Evolutionary conservation across 2,888 invertebrate genomes (phyloP), one percentile per base, ranked within the genome.

Genomic region (Sipha maydis): DNA sequence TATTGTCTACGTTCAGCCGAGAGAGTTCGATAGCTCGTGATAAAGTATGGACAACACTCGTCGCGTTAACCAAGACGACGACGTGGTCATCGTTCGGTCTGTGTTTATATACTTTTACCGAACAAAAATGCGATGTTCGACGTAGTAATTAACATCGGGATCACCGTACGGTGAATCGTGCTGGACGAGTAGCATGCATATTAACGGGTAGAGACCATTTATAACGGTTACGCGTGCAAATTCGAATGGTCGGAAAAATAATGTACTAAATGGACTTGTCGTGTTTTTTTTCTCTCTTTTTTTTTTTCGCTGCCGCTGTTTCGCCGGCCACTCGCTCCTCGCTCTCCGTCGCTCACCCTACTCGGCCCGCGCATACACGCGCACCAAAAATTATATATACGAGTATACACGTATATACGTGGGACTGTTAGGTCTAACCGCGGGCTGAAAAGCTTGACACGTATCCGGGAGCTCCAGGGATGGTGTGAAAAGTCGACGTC

Each of bases 261-360:
- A 31, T 54, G 25, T 69, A 78, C 78, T 67, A 86, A 86, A 86
- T 86, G 85, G 85, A 86, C 34, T 86, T 86, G 85, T 56, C 71
- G 56, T 86, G 85, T 86, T 71, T 34, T 34, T 2, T 34, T 34
- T 34, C 69, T 67, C 41, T 67, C 61, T 71, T 34, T 34, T 2
- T 34, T 34, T 34, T 77, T 67, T 61, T 67, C 61, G 25, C 61
- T 25, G 61, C 61, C 21, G 34, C 73, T 34, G n/a, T 28, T 31
- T 9, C 56, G 3, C 56, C 38, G 19, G 8, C 34, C 38, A 7
- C 38, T 8, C 83, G 8, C 73, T 3, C 73, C 3, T 7, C 9
- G 5, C 69, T 69, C 67, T n/a, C 11, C 56, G 56, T 21, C 61
- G 3, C 3, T 61, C 21, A 7, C 61, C 61, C 25, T 1, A 14